Evolutionary conservation across 1,140 invertebrate species (phyloP).

Genomic region (Zaprionus africanus): DNA sequence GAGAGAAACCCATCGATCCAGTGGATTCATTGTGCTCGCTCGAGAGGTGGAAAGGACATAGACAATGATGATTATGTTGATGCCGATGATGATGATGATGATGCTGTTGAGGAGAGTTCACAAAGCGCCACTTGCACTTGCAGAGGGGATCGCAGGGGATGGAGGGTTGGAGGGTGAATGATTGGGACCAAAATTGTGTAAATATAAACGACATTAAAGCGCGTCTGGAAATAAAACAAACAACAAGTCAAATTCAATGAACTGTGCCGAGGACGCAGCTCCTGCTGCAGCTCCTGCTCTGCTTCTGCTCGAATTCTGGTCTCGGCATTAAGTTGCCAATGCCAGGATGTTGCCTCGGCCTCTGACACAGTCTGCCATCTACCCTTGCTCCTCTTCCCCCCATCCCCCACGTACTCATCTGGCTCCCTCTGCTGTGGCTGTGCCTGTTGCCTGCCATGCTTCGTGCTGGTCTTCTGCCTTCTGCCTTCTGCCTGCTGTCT

Average conservation of each 20-base stretch:
- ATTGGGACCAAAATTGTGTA: slow-evolving; percentile 66
- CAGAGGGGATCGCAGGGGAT: slow-evolving; percentile 12
- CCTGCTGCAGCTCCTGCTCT: slow-evolving; percentile 19
- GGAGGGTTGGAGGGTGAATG: not conserved
- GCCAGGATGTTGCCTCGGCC: slow-evolving; percentile 18
- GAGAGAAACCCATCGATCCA: slow-evolving; percentile 40
- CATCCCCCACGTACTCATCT: not conserved
- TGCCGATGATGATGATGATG: not conserved
- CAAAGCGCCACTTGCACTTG: slow-evolving; percentile 54
- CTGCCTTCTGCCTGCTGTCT: no score
- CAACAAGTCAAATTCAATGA: slow-evolving; percentile 76
- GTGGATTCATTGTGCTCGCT: slow-evolving; percentile 15
- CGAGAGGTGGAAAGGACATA: slow-evolving; percentile 1
- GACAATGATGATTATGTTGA: slow-evolving; percentile 16
- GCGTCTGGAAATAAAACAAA: slow-evolving; percentile 80
- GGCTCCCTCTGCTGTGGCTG: not conserved
- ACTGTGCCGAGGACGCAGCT: slow-evolving; percentile 57
- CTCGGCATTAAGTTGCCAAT: slow-evolving; percentile 33
- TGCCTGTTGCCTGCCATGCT: slow-evolving; percentile 11
- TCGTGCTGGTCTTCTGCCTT: slow-evolving; percentile 1
- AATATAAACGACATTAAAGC: slow-evolving; percentile 82
- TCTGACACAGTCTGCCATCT: slow-evolving; percentile 13
- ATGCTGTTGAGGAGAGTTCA: not conserved
- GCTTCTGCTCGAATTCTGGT: slow-evolving; percentile 15
- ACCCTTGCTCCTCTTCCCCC: not conserved